phyloP scores from a whole-genome alignment of 2,888 invertebrate genomes.

The Dromius quadrimaculatus region DNA sequence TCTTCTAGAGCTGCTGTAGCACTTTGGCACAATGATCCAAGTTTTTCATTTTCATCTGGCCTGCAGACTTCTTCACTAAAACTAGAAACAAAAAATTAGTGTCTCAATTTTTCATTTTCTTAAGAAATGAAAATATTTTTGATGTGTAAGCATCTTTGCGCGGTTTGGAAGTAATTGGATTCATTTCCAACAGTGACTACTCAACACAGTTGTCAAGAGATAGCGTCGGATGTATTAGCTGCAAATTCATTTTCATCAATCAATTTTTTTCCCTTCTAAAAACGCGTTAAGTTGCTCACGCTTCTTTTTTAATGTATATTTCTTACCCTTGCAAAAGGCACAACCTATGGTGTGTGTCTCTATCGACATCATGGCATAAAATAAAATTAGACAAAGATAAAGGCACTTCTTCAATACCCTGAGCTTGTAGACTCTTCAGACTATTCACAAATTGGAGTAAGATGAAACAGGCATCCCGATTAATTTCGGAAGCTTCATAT shows the following conservation, averaged over 20 bases:
- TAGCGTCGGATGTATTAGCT: no score
- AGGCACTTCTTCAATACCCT: constrained; percentile 84
- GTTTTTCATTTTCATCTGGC: constrained; percentile 71
- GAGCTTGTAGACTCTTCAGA: constrained; percentile 83
- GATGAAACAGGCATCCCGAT: constrained; percentile 80
- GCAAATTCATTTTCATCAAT: no score
- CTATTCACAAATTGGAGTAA: constrained; percentile 86
- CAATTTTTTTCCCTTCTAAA: no score
- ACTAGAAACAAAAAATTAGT: no score
- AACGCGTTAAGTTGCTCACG: no score
- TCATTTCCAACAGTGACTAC: no score
- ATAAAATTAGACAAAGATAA: constrained; percentile 79
- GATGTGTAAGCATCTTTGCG: no score
- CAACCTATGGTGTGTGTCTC: constrained; percentile 72
- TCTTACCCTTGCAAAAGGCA: constrained; percentile 82
- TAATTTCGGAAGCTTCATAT: constrained; percentile 65
- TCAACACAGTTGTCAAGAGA: no score
- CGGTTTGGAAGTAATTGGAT: no score
- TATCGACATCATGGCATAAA: constrained; percentile 76
- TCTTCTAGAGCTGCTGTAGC: constrained; percentile 78
- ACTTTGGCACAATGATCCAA: constrained; percentile 83
- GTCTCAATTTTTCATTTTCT: no score
- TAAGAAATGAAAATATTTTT: no score
- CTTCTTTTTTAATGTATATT: no score
- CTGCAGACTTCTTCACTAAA: constrained; percentile 76